phyloP scores from a whole-genome alignment of 2,888 invertebrate species.

The Halictus ligatus region DNA sequence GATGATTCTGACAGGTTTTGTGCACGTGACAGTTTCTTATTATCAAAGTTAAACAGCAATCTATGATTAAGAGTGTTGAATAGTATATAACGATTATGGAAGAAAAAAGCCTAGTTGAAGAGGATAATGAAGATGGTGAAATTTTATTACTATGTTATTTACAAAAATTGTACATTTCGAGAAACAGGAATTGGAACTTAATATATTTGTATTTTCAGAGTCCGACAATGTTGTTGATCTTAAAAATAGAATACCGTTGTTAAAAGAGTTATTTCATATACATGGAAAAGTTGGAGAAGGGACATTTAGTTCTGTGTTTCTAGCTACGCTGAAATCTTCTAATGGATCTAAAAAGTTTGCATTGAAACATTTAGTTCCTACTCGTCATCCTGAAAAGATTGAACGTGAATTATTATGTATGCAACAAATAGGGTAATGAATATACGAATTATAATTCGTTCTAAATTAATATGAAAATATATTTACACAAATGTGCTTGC shows the following conservation, averaged over 20 bases:
- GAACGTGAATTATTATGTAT: conserved; percentile 93
- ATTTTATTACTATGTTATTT: conserved; percentile 3
- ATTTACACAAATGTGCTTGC: not conserved
- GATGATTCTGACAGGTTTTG: conserved; percentile 36
- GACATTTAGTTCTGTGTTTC: conserved; percentile 94
- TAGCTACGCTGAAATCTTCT: conserved; percentile 88
- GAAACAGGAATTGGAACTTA: conserved; percentile 36
- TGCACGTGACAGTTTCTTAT: conserved; percentile 20
- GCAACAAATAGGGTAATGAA: conserved; percentile 89
- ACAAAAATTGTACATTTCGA: not conserved
- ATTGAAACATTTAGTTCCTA: conserved; percentile 94
- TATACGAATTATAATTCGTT: not conserved
- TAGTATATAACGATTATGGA: conserved; percentile 48
- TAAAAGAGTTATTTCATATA: conserved; percentile 88
- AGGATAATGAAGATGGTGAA: conserved; percentile 46
- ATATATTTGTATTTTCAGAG: conserved; percentile 48
- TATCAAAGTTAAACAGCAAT: conserved; percentile 11
- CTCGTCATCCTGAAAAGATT: conserved; percentile 92
- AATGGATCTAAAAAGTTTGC: conserved; percentile 88
- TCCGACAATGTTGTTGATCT: conserved; percentile 83
- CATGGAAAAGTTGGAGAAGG: conserved; percentile 92
- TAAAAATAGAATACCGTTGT: conserved; percentile 86
- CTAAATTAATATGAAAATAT: not conserved
- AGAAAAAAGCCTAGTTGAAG: conserved; percentile 10
- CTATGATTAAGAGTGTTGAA: not conserved